phyloP scores from a whole-genome alignment of 1,140 invertebrate species.

The Capitella teleta region DNA sequence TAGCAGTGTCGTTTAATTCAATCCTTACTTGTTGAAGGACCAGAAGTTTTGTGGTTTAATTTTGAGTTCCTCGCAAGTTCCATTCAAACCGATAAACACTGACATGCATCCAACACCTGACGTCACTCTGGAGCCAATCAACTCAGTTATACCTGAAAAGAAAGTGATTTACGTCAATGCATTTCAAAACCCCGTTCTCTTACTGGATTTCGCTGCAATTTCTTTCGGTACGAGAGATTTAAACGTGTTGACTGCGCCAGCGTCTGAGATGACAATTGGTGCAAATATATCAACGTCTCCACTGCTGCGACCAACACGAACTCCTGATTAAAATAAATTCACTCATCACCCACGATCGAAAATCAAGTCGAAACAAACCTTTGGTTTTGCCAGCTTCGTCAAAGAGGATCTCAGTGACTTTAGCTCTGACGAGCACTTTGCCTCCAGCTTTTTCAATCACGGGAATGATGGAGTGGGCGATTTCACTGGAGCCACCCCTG shows the following conservation, averaged over 20 bases:
- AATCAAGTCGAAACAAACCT: too few relatives aligned
- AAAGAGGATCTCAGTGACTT: slow-evolving; percentile 32
- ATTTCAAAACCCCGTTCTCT: too few relatives aligned
- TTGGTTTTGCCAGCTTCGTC: slow-evolving; percentile 21
- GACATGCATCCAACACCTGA: slow-evolving; percentile 24
- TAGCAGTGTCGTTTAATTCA: background rate
- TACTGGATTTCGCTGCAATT: slow-evolving; percentile 33
- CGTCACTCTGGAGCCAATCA: slow-evolving; percentile 19
- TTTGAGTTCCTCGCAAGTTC: slow-evolving; percentile 32
- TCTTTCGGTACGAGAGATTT: slow-evolving; percentile 29
- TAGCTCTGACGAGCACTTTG: slow-evolving; percentile 36
- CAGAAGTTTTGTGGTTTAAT: slow-evolving; percentile 36
- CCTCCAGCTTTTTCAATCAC: slow-evolving; percentile 39
- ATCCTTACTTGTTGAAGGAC: slow-evolving; percentile 31
- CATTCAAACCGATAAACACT: slow-evolving; percentile 38
- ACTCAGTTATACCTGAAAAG: slow-evolving; percentile 23
- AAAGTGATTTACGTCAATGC: too few relatives aligned
- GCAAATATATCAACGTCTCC: slow-evolving; percentile 26
- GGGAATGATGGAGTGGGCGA: slow-evolving; percentile 38
- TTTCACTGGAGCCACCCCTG: slow-evolving; percentile 40
- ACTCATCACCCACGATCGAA: too few relatives aligned
- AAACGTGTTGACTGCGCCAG: slow-evolving; percentile 35
- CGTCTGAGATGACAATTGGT: slow-evolving; percentile 38
- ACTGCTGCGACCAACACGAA: slow-evolving; percentile 24
- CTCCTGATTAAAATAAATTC: slow-evolving; percentile 18